Conservation (phyloP, 2,888 invertebrate species). For the Rhyacophila evoluta region DNA sequence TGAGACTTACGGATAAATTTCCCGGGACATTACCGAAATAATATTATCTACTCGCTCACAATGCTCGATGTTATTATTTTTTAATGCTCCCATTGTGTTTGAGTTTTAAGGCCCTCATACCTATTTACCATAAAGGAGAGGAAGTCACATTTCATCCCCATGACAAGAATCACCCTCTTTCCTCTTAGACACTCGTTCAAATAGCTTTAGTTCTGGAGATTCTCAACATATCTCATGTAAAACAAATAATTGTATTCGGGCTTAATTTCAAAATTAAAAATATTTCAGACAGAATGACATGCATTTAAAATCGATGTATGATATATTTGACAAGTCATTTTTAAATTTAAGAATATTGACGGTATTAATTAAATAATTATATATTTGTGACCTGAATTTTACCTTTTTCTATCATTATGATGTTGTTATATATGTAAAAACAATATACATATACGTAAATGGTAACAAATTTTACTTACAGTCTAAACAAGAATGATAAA, state of each 20-base stretch:
- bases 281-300: too few relatives aligned
- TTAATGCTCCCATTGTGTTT: slow-evolving; percentile 40
- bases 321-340: too few relatives aligned
- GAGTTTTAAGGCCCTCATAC: slow-evolving; percentile 45
- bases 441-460: too few relatives aligned
- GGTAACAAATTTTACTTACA: too few relatives aligned
- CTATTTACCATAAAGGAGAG: slow-evolving; percentile 37
- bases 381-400: too few relatives aligned
- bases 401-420: too few relatives aligned
- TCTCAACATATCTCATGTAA: neutral
- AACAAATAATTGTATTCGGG: neutral
- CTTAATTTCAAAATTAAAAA: too few relatives aligned
- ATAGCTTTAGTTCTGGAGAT: neutral
- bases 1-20: slow-evolving; percentile 14
- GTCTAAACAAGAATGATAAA: too few relatives aligned
- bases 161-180: slow-evolving; percentile 30
- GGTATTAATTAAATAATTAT: too few relatives aligned
- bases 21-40: slow-evolving; percentile 22
- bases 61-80: slow-evolving; percentile 39
- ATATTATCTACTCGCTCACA: slow-evolving; percentile 5
- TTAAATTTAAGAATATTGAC: too few relatives aligned
- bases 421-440: too few relatives aligned
- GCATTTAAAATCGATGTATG: too few relatives aligned
- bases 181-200: slow-evolving; percentile 12
- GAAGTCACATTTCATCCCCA: slow-evolving; percentile 44